Evolutionary conservation across 2,113 vertebrate genomes (phyloP), one percentile per base, ranked within the genome.

Genomic region (Odontophorus gujanensis): DNA sequence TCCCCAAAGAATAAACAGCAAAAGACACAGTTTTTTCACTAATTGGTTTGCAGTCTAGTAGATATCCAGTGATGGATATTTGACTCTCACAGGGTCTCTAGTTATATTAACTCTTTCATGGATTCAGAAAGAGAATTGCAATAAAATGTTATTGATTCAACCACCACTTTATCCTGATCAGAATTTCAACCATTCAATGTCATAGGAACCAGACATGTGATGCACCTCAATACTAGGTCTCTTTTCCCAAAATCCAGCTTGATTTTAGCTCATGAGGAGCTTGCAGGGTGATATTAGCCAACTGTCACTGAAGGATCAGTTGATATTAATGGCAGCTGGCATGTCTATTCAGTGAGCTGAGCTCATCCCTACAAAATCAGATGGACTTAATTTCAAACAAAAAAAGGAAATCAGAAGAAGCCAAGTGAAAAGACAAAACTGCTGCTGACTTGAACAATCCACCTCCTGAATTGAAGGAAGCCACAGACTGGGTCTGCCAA

Each of bases 301-400:
- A 75, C 81, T 97, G 94, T 72, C 93, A 87, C 81, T 72, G 72
- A 47, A 87, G 50, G 22, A 80, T 89, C 57, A 48, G 89, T 81
- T 89, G 59, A 93, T 94, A 85, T 86, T 96, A 83, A 96, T 83
- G 76, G 51, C 65, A 95, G 78, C 65, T 93, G 95, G 81, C 61
- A 24, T 18, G 47, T 74, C 89, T 85, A 4, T 51, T 92, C 89
- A 93, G 72, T 0, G 0, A 91, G 57, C 43, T 89, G 85, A 95
- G 87, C 71, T 92, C 87, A 92, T 81, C 72, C 21, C 26, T 78
- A 65, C 47, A 75, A 72, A 91, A 92, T 95, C 85, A 75, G 55
- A 76, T 18, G 45, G 50, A 83, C 43, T 36, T 42, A 32, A 14
- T 83, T 93, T 83, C 72, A 67, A 81, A 87, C 16, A 58, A 71